phyloP scores from a whole-genome alignment of 2,888 invertebrate species.

The Horisme vitalbata region DNA sequence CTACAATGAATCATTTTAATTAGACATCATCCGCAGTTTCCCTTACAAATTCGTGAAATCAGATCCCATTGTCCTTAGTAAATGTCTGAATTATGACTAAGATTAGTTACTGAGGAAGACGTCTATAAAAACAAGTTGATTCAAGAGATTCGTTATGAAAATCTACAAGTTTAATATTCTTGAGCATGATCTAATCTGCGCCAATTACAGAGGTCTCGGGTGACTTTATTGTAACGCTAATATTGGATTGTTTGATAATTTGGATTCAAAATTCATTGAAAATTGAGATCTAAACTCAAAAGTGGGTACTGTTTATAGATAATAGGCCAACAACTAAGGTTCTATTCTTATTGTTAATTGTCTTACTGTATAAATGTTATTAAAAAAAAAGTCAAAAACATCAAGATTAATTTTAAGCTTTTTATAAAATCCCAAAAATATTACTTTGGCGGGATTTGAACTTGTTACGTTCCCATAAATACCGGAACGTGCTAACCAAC shows the following conservation, averaged over 20 bases:
- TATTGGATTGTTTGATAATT: not conserved
- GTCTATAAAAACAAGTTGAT: constrained; percentile 23
- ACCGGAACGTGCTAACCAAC: too few relatives aligned
- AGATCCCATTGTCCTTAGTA: constrained; percentile 4
- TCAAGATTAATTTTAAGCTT: too few relatives aligned
- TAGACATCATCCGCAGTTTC: not conserved
- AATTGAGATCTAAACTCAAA: too few relatives aligned
- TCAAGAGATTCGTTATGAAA: constrained; percentile 17
- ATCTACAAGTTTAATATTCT: constrained; percentile 20
- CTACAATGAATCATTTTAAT: constrained; percentile 11
- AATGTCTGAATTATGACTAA: constrained; percentile 11
- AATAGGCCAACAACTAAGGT: too few relatives aligned
- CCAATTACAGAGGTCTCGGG: constrained; percentile 1
- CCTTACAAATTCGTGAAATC: constrained; percentile 5
- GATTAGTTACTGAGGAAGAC: constrained; percentile 19
- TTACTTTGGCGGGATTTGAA: too few relatives aligned
- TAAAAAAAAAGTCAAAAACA: too few relatives aligned
- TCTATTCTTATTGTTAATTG: too few relatives aligned
- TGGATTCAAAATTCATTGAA: too few relatives aligned
- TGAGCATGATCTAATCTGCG: not conserved
- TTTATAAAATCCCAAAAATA: too few relatives aligned
- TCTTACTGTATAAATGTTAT: too few relatives aligned
- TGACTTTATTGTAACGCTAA: not conserved
- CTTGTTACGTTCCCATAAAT: too few relatives aligned
- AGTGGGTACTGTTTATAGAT: too few relatives aligned